phyloP scores from a whole-genome alignment of 1,140 invertebrate genomes.

The Reticulitermes speratus region DNA sequence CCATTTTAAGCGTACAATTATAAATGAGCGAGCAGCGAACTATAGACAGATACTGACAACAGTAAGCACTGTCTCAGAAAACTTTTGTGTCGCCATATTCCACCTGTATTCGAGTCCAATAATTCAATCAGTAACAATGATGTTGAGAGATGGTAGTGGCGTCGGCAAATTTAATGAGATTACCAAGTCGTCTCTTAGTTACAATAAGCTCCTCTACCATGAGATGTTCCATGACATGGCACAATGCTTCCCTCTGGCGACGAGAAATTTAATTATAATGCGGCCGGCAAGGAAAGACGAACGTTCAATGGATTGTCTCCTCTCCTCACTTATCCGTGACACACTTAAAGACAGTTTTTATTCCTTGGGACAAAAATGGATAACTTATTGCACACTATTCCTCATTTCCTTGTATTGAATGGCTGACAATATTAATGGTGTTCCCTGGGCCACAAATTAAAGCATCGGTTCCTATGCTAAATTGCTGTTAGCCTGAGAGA shows the following conservation, averaged over 20 bases:
- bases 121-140: neutral
- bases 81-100: too few relatives aligned
- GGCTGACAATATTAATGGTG: neutral
- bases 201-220: neutral
- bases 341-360: slow-evolving; percentile 11
- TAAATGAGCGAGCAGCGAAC: neutral
- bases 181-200: neutral
- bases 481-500: too few relatives aligned
- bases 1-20: neutral
- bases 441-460: too few relatives aligned
- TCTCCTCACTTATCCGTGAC: neutral
- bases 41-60: neutral
- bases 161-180: slow-evolving; percentile 7
- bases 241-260: neutral
- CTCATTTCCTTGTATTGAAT: neutral
- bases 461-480: too few relatives aligned
- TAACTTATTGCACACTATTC: neutral
- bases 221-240: neutral
- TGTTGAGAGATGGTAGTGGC: neutral
- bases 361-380: neutral
- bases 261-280: neutral
- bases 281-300: neutral
- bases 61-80: too few relatives aligned
- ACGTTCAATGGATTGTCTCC: neutral
- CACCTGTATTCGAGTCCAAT: neutral